Percentiles rank a stretch among this genome's conserved stretches.
phyloP scores from a whole-genome alignment of 1,140 invertebrate species.

The Lasioglossum baleicum region DNA sequence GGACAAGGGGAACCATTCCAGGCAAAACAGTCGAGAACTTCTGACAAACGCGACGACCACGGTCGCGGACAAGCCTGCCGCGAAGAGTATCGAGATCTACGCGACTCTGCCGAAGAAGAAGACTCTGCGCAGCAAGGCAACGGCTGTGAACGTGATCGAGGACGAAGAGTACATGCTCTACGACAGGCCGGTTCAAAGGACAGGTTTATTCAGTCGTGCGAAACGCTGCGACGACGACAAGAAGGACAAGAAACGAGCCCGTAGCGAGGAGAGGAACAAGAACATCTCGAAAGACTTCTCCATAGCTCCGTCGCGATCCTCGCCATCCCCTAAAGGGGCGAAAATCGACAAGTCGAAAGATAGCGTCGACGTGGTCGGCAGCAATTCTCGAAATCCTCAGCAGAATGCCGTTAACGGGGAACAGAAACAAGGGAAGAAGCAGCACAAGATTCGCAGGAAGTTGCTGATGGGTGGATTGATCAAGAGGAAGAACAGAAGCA shows the following conservation, averaged over 20 bases:
- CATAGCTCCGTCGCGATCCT: slow-evolving; percentile 81
- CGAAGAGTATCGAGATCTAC: slow-evolving; percentile 92
- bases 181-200: slow-evolving; percentile 84
- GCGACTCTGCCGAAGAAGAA: slow-evolving; percentile 95
- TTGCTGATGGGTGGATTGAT: slow-evolving; percentile 94
- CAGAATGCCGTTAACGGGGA: slow-evolving; percentile 72
- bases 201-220: slow-evolving; percentile 83
- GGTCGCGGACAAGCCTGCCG: slow-evolving; percentile 80
- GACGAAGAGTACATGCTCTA: slow-evolving; percentile 86
- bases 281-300: slow-evolving; percentile 85
- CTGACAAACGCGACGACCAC: slow-evolving; percentile 75
- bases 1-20: slow-evolving; percentile 83
- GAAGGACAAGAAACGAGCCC: slow-evolving; percentile 88
- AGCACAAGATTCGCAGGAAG: slow-evolving; percentile 93
- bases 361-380: slow-evolving; percentile 78
- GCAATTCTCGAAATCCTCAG: slow-evolving; percentile 49
- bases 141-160: slow-evolving; percentile 83
- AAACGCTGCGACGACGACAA: slow-evolving; percentile 87
- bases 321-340: slow-evolving; percentile 80
- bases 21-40: slow-evolving; percentile 84
- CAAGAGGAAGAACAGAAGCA: slow-evolving; percentile 92
- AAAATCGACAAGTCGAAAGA: slow-evolving; percentile 82
- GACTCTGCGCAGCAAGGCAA: slow-evolving; percentile 83
- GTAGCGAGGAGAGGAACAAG: slow-evolving; percentile 91
- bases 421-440: slow-evolving; percentile 90